phyloP scores from a whole-genome alignment of 2,888 invertebrate genomes.

The Mesoligia furuncula region DNA sequence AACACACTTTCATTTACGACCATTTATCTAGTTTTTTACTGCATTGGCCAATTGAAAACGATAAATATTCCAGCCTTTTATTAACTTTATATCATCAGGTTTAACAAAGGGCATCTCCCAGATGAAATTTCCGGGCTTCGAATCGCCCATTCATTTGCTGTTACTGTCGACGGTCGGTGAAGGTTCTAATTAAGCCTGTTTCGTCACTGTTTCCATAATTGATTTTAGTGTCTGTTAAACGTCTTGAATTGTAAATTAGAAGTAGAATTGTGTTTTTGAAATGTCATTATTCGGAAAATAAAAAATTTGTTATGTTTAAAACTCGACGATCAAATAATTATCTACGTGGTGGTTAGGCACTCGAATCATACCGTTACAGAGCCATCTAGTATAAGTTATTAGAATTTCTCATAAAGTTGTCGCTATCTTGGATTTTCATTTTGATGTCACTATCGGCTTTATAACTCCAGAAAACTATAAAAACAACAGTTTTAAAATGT shows the following conservation, averaged over 20 bases:
- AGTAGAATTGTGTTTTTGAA: background rate
- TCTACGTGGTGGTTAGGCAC: background rate
- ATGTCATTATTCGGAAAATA: background rate
- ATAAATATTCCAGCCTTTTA: conserved; percentile 20
- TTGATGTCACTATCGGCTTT: too few species aligned
- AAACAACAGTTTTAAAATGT: too few species aligned
- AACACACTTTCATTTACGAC: background rate
- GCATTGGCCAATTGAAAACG: conserved; percentile 25
- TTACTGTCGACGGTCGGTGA: conserved; percentile 29
- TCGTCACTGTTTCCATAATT: conserved; percentile 20
- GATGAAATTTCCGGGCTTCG: conserved; percentile 27
- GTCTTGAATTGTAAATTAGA: background rate
- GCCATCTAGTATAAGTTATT: too few species aligned
- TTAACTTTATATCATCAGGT: conserved; percentile 32
- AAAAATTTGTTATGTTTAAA: background rate
- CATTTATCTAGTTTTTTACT: conserved; percentile 1
- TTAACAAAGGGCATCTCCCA: conserved; percentile 39
- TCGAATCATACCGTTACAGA: background rate
- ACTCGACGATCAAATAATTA: background rate
- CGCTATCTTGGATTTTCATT: too few species aligned
- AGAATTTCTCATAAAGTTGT: too few species aligned
- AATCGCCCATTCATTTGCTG: conserved; percentile 35
- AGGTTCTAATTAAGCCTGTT: conserved; percentile 27
- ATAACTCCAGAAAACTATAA: too few species aligned
- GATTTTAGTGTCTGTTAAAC: conserved; percentile 9